A percentile compares a stretch with the other conserved stretches of the same genome.
Evolutionary conservation across 53 echinoderm and acorn worm genomes (phyloP).

Genomic region (Henricia sp.): DNA sequence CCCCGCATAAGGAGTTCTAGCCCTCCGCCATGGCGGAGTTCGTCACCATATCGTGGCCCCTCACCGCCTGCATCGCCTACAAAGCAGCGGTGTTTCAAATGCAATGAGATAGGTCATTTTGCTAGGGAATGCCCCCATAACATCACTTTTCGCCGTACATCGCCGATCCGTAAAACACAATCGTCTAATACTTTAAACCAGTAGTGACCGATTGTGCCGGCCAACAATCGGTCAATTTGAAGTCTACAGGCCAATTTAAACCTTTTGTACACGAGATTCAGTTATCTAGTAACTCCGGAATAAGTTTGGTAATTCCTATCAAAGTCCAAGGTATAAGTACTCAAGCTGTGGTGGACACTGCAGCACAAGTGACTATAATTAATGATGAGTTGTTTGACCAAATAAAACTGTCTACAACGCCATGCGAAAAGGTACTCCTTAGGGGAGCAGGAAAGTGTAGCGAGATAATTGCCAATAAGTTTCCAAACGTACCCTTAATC

Average conservation of each 20-base stretch:
- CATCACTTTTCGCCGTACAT: background rate
- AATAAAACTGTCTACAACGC: background rate
- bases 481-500: conserved; percentile 10
- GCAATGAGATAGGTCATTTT: conserved; percentile 10
- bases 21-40: background rate
- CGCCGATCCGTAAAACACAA: background rate
- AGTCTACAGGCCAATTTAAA: background rate
- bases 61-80: conserved; percentile 26
- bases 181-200: background rate
- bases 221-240: conserved; percentile 13
- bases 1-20: background rate
- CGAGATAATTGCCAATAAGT: conserved; percentile 23
- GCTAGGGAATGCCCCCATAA: conserved; percentile 35
- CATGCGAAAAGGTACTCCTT: background rate
- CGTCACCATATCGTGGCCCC: conserved; percentile 1
- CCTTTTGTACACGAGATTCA: background rate
- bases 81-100: conserved; percentile 19
- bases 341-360: conserved; percentile 39
- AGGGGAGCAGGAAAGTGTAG: conserved; percentile 21
- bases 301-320: conserved; percentile 33
- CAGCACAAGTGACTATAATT: conserved; percentile 30
- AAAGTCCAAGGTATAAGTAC: conserved; percentile 21
- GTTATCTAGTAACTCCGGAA: background rate
- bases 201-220: conserved; percentile 30
- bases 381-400: conserved; percentile 6